Evolutionary conservation across 2,888 invertebrate genomes (phyloP), one percentile per base, ranked within the genome.

Genomic region (Pteria penguin): DNA sequence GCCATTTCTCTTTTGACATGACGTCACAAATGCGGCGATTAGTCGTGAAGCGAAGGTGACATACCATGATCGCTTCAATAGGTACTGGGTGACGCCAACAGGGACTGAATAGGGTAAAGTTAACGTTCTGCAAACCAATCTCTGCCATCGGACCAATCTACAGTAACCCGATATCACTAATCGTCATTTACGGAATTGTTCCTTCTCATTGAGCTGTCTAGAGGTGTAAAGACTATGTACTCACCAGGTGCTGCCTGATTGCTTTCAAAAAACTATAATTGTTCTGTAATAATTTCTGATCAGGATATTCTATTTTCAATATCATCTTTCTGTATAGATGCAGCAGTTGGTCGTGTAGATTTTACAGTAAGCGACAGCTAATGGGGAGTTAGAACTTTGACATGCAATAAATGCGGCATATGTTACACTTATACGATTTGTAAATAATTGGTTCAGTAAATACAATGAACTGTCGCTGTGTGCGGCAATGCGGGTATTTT

Each of bases 1-100:
- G 45, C 69, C 73, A 77, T 70, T 77, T 77, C 76, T 77, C 70
- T 70, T 72, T 77, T 77, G 76, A 69, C 65, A 60, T 77, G 76
- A 77, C 76, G 76, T 77, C 76, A 77, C 33, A 65, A 33, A 69
- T 69, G 65, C 62, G 58, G 66, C 72, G 76, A 76, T 76, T 76
- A 67, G 57, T 36, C 57, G 36, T 58, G 69, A 69, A 54, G 45
- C 45, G 58, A 29, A 67, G 72, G 76, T 77, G 76, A 77, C 76
- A 72, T 54, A 69, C 65, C 61, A 52, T 54, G 60, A 45, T 55
- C 63, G 72, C 72, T 70, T 77, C 72, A 60, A 68, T 73, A 70
- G 62, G 54, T 69, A 66, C 70, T 58, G 67, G 70, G 70, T 66
- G 36, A 62, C 54, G 22, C 18, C 60, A 60, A 77, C 73, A 77